These are phyloP conservation scores for Drosophila meridiana DNA, from an alignment of 2,888 invertebrate species.

Conservation along the genomic window DNA sequence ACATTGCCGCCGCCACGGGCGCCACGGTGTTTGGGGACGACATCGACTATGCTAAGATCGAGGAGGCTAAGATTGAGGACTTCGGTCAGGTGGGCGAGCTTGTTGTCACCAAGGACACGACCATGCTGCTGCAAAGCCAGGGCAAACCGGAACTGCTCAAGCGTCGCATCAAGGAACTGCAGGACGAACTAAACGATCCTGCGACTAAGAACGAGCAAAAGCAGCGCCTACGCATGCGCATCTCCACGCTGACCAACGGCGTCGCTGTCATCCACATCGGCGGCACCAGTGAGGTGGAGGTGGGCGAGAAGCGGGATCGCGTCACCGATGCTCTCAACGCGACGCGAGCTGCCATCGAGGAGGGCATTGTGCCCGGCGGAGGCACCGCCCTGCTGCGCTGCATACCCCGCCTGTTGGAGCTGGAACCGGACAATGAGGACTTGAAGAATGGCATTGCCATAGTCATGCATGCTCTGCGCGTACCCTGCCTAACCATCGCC, in stretches of 20 bases:
- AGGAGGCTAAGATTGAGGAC: constrained; percentile 92
- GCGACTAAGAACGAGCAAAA: constrained; percentile 97
- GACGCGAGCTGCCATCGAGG: constrained; percentile 97
- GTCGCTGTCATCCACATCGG: constrained; percentile 93
- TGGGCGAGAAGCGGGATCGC: constrained; percentile 97
- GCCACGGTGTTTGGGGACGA: constrained; percentile 98
- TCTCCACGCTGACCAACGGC: constrained; percentile 95
- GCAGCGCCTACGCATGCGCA: constrained; percentile 95
- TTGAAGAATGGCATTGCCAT: constrained; percentile 89
- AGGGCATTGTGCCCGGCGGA: constrained; percentile 98
- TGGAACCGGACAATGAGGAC: constrained; percentile 86
- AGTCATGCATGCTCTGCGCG: constrained; percentile 89
- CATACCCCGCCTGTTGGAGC: constrained; percentile 88
- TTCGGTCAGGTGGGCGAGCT: constrained; percentile 95
- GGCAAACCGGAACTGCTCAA: constrained; percentile 93
- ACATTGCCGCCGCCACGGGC: constrained; percentile 96
- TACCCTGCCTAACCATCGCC: constrained; percentile 95
- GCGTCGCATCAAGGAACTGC: constrained; percentile 92
- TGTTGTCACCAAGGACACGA: constrained; percentile 96
- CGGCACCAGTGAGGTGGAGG: constrained; percentile 96
- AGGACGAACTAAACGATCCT: constrained; percentile 93
- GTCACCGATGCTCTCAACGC: constrained; percentile 97
- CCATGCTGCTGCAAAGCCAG: constrained; percentile 89
- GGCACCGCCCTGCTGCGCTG: constrained; percentile 95
- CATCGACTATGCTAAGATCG: constrained; percentile 93